Evolutionary conservation across 2,888 invertebrate species (phyloP), one percentile per base, ranked within the genome.

Genomic region (Erebia palarica): DNA sequence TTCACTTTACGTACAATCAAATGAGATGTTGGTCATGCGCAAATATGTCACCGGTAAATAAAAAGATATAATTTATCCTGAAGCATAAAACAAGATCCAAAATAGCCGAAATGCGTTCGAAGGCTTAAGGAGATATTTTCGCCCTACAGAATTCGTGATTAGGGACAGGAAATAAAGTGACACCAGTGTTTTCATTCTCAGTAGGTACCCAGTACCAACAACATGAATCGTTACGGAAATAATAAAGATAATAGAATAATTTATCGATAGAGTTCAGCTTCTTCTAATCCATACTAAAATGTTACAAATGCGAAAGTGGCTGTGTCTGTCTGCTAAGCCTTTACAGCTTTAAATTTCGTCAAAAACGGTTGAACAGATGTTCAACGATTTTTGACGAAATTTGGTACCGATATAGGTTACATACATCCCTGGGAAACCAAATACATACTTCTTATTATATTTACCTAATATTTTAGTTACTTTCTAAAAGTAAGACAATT

Each of bases 51-150:
- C 18, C 18, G 10, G 9, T 18, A 18, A 55, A 55, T 10, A 18
- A 55, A 18, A 55, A 18, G 18, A 10, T 7, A 18, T 9, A 18
- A 55, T 55, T 55, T 18, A 55, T 55, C 18, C 55, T 18, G 3
- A 55, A 55, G 18, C 18, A 44, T 47, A 18, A 47, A 47, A 60
- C 8, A 11, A 42, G 60, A 42, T 60, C 42, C 7, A 63, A 63
- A 63, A 47, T 21, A 47, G 47, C 47, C 14, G 47, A 47, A 47
- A 49, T 63, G 61, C 11, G 21, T 63, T 49, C 21, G 61, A 63
- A 47, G 61, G 47, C 18, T 63, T 63, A 63, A 47, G 21, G 21
- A 47, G 11, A 18, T 63, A 49, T 47, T 49, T 63, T 63, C 61
- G 61, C 61, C 49, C 14, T 13, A 63, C 47, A 21, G 14, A 47